A percentile compares a stretch with the other conserved stretches of the same genome.
Conservation (phyloP, 1,140 invertebrate genomes). For the Mamestra configurata region DNA sequence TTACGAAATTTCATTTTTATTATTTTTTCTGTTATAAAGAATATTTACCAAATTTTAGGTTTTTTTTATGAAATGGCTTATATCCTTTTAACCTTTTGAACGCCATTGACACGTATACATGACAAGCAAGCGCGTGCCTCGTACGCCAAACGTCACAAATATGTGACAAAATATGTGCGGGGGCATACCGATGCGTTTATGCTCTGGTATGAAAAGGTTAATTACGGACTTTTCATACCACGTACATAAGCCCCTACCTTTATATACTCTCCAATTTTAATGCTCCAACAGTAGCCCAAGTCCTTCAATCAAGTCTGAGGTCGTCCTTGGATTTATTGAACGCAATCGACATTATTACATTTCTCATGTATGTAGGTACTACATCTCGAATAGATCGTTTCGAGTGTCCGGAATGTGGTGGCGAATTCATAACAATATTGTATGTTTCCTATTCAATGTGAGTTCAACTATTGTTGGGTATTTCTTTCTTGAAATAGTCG, state of each 20-base stretch:
- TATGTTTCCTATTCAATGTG: background rate
- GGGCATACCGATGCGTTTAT: too few species aligned
- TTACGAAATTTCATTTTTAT: too few species aligned
- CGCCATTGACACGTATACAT: too few species aligned
- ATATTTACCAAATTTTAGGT: background rate
- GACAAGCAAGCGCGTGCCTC: too few species aligned
- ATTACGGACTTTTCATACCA: too few species aligned
- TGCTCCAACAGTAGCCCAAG: constrained; percentile 4
- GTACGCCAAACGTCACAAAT: too few species aligned
- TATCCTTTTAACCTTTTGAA: too few species aligned
- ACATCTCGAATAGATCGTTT: background rate
- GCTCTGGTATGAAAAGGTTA: too few species aligned
- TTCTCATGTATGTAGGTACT: background rate
- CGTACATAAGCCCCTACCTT: background rate
- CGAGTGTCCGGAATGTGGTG: background rate
- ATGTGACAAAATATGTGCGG: too few species aligned
- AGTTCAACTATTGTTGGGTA: background rate
- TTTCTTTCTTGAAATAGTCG: background rate
- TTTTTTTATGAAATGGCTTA: background rate
- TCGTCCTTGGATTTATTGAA: constrained; percentile 31
- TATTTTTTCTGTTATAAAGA: too few species aligned
- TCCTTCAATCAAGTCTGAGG: constrained; percentile 28
- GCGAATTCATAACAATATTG: background rate
- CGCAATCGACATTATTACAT: constrained; percentile 35
- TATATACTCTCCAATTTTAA: background rate